Conservation (phyloP, 2,797 vertebrate genomes). For the Fringilla coelebs region DNA sequence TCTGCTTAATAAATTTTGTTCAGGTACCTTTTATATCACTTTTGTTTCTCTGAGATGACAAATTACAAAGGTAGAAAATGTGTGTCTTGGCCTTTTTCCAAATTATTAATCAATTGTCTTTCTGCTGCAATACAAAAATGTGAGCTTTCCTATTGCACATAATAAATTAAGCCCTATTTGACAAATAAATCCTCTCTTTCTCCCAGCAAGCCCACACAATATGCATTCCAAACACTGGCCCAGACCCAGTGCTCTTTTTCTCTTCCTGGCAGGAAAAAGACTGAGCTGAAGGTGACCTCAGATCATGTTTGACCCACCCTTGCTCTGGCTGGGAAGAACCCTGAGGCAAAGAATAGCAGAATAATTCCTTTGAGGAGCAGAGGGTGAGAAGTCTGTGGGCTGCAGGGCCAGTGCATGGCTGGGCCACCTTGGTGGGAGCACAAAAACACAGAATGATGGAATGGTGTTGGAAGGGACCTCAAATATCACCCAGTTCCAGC, state of each 20-base stretch:
- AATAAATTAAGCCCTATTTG: background rate
- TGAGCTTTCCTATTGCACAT: background rate
- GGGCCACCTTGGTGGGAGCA: too few relatives aligned
- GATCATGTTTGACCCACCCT: background rate
- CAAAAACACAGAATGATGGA: background rate
- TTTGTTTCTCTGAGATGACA: background rate
- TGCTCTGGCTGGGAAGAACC: background rate
- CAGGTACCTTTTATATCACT: background rate
- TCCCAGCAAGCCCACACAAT: background rate
- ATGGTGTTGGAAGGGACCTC: background rate
- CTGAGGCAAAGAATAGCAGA: background rate
- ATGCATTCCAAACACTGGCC: background rate
- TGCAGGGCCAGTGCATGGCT: background rate
- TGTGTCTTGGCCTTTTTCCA: slow-evolving; percentile 10
- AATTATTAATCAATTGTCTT: slow-evolving; percentile 9
- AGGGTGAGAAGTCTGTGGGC: background rate
- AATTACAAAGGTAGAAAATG: background rate
- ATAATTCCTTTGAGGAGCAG: background rate
- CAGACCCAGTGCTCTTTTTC: background rate
- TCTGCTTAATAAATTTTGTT: background rate
- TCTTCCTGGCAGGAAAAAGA: background rate
- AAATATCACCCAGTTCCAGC: background rate
- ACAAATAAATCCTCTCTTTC: background rate
- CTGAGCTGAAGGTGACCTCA: background rate
- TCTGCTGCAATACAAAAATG: background rate